Conservation (phyloP, 1,140 invertebrate species). For the Drosophila prosaltans region DNA sequence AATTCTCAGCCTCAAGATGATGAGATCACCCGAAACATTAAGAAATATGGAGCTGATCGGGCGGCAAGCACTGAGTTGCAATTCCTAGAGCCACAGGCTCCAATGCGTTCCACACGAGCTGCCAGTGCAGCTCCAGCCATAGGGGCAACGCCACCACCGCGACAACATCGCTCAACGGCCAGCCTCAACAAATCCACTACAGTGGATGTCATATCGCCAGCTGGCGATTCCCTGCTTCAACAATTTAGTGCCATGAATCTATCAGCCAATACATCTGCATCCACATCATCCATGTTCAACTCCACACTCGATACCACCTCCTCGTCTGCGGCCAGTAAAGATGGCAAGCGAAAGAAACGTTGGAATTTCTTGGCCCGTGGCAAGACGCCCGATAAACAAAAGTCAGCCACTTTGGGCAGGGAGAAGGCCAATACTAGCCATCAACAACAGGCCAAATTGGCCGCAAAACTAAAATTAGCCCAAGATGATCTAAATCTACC, state of each 20-base stretch:
- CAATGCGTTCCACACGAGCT: conserved; percentile 56
- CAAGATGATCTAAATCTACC: conserved; percentile 84
- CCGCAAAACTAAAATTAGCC: conserved; percentile 83
- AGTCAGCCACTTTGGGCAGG: conserved; percentile 87
- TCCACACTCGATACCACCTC: conserved; percentile 67
- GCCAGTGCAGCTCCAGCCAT: conserved; percentile 73
- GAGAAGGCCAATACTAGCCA: conserved; percentile 82
- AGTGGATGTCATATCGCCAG: conserved; percentile 53
- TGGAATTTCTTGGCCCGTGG: conserved; percentile 87
- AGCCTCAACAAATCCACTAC: conserved; percentile 57
- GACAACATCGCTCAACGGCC: conserved; percentile 65
- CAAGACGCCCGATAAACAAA: conserved; percentile 84
- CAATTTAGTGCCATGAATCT: conserved; percentile 81
- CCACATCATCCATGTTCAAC: conserved; percentile 64
- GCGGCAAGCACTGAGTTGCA: conserved; percentile 67
- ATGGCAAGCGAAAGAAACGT: conserved; percentile 85
- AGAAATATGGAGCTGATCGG: conserved; percentile 59
- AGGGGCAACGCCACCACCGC: conserved; percentile 63
- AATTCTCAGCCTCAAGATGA: conserved; percentile 57
- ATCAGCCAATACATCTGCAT: conserved; percentile 67
- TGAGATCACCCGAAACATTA: conserved; percentile 59
- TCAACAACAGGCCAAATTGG: conserved; percentile 80
- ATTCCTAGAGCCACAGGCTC: conserved; percentile 68
- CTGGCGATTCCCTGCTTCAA: conserved; percentile 63
- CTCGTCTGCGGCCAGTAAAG: conserved; percentile 82